These are phyloP conservation scores for Apodemia zela DNA, from an alignment of 2,888 invertebrate genomes.

Conservation along the genomic window DNA sequence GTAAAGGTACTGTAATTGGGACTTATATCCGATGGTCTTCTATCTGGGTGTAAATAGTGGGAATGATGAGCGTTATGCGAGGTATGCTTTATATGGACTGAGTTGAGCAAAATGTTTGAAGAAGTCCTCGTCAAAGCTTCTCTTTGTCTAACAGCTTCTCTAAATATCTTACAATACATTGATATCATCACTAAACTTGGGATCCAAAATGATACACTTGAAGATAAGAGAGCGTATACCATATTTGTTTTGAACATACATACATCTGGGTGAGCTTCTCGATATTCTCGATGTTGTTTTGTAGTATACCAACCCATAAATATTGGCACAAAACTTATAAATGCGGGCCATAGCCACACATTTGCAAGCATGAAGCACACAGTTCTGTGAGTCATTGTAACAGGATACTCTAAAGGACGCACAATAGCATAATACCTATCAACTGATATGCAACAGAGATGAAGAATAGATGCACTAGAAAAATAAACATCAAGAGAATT, in stretches of 20 bases:
- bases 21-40: conserved; percentile 70
- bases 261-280: conserved; percentile 84
- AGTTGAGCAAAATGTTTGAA: conserved; percentile 91
- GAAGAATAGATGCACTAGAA: conserved; percentile 94
- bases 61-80: conserved; percentile 85
- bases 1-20: conserved; percentile 76
- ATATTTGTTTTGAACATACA: conserved; percentile 93
- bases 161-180: conserved; percentile 92
- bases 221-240: conserved; percentile 92
- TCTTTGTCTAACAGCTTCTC: conserved; percentile 90
- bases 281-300: conserved; percentile 84
- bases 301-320: conserved; percentile 98
- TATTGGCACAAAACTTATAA: conserved; percentile 96
- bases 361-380: conserved; percentile 91
- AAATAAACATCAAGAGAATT: conserved; percentile 97
- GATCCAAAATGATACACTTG: conserved; percentile 95
- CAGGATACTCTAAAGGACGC: conserved; percentile 93
- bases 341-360: conserved; percentile 95
- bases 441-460: conserved; percentile 96
- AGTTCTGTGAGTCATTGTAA: conserved; percentile 92
- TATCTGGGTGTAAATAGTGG: conserved; percentile 68
- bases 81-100: conserved; percentile 90
- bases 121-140: conserved; percentile 92
- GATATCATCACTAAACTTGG: conserved; percentile 95
- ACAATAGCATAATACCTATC: conserved; percentile 96